These are phyloP conservation scores for Somateria mollissima DNA, from an alignment of 2,797 vertebrate species.

Conservation along the genomic window DNA sequence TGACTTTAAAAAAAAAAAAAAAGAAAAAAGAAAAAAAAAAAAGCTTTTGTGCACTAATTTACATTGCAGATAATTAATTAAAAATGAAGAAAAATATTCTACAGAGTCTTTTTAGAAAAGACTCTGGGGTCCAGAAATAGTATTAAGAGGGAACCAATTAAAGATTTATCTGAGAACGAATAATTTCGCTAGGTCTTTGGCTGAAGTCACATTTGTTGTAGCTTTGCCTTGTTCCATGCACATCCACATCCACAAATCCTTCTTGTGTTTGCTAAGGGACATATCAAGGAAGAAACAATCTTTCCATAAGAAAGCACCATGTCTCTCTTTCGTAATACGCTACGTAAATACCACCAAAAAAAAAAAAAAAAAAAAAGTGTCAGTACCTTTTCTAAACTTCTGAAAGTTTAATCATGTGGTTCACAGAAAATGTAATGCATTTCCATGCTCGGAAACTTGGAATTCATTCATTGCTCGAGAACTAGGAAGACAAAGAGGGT, in stretches of 20 bases:
- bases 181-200: conserved; percentile 49
- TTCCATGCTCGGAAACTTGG: background rate
- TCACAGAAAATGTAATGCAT: background rate
- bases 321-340: background rate
- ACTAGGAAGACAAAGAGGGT: background rate
- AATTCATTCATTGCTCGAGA: background rate
- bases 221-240: background rate
- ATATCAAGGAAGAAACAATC: background rate
- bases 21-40: conserved; percentile 62
- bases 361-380: background rate
- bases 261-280: conserved; percentile 1
- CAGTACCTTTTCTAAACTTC: background rate
- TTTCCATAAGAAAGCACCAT: background rate
- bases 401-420: background rate
- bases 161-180: conserved; percentile 57
- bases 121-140: conserved; percentile 61
- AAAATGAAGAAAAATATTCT: conserved; percentile 76
- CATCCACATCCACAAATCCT: background rate
- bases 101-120: conserved; percentile 69
- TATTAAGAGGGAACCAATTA: conserved; percentile 71
- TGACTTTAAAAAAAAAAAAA: conserved; percentile 66
- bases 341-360: background rate
- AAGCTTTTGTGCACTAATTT: conserved; percentile 75
- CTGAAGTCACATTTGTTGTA: conserved; percentile 39
- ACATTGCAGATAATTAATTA: conserved; percentile 81